Evolutionary conservation across 2,888 invertebrate genomes (phyloP), one percentile per base, ranked within the genome.

Genomic region (Ecdyonurus torrentis): DNA sequence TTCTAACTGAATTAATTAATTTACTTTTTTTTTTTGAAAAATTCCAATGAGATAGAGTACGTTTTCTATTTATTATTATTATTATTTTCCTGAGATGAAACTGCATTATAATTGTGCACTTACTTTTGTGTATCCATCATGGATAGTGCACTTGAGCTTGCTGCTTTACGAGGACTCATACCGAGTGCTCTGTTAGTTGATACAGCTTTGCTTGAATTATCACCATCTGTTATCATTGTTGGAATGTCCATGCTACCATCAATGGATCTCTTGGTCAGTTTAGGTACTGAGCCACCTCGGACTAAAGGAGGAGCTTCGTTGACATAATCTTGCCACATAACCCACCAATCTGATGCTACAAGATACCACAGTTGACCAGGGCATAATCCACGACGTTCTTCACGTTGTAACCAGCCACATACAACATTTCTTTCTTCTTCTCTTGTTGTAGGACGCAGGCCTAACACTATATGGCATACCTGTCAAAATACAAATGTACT

Each of bases 281-380:
- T 55, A 7, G 55, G 55, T 22, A 55, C 55, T 20, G 55, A 55
- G 22, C 55, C 55, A 20, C 55, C 55, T 55, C 55, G n/a, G 10
- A 22, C 22, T n/a, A 55, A 37, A 15, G 37, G 37, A 5, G 37
- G 55, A 55, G 59, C 52, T 25, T 59, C 50, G 59, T 50, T 52
- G 52, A 63, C 63, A 76, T 90, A 86, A 53, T 82, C 81, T 63
- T 79, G 75, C 94, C 93, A 94, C 18, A 77, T 77, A 65, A 81
- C 82, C 92, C 92, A 94, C 94, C 94, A 94, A 68, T 87, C 86
- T 59, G 85, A 83, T 1, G 86, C 82, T 65, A 93, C 82, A 66
- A 94, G 81, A 79, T 91, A 93, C 91, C 92, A 93, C 75, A 90
- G 87, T 76, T 92, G 91, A 0, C 91, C 91, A 63, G 87, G 83